These are phyloP conservation scores for Cosmia pyralina DNA, from an alignment of 2,888 invertebrate genomes.

Conservation along the genomic window DNA sequence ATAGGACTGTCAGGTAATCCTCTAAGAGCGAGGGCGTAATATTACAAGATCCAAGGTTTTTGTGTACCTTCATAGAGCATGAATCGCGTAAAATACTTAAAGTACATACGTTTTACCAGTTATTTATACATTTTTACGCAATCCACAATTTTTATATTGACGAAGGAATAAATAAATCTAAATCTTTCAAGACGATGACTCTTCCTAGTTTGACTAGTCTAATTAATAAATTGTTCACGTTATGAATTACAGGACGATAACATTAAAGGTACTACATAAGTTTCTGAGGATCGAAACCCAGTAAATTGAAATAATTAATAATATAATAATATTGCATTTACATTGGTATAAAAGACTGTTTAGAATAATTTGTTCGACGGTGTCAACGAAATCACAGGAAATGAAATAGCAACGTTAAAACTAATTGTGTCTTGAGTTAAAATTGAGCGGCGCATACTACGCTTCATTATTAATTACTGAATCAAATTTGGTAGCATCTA, in stretches of 20 bases:
- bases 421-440: slow-evolving; percentile 68
- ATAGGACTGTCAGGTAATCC: slow-evolving; percentile 70
- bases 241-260: slow-evolving; percentile 62
- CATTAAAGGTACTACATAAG: slow-evolving; percentile 59
- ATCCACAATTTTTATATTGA: slow-evolving; percentile 63
- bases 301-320: slow-evolving; percentile 52
- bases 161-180: slow-evolving; percentile 85
- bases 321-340: slow-evolving; percentile 69
- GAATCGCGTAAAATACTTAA: slow-evolving; percentile 57
- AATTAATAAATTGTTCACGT: slow-evolving; percentile 77
- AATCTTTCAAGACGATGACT: slow-evolving; percentile 80
- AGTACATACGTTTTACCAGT: slow-evolving; percentile 59
- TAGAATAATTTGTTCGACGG: slow-evolving; percentile 74
- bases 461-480: slow-evolving; percentile 81
- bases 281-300: slow-evolving; percentile 45
- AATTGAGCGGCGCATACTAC: slow-evolving; percentile 72
- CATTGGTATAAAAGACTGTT: slow-evolving; percentile 70
- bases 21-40: slow-evolving; percentile 43
- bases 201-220: slow-evolving; percentile 89
- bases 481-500: slow-evolving; percentile 81
- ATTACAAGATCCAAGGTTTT: slow-evolving; percentile 49
- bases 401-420: slow-evolving; percentile 79
- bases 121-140: slow-evolving; percentile 61
- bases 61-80: slow-evolving; percentile 50
- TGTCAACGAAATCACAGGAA: slow-evolving; percentile 82